Conservation (phyloP, 2,888 invertebrate genomes). For the Macrophya alboannulata region DNA sequence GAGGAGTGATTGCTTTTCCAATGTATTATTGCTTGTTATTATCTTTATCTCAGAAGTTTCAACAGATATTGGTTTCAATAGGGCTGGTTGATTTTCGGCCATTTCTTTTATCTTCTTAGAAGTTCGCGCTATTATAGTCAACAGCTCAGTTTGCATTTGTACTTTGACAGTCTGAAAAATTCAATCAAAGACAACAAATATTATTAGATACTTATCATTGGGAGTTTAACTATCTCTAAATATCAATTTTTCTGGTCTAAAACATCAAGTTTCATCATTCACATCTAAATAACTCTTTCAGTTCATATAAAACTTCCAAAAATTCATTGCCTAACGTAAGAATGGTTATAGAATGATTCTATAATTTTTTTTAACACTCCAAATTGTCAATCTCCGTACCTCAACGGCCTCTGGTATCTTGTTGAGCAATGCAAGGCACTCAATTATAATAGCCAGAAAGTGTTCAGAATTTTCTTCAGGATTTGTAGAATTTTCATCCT, state of each 20-base stretch:
- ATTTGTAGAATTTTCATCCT: conserved; percentile 83
- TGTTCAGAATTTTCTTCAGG: conserved; percentile 85
- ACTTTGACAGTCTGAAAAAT: conserved; percentile 87
- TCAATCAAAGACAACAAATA: conserved; percentile 6
- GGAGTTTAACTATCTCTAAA: not conserved
- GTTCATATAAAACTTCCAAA: not conserved
- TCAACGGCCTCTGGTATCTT: conserved; percentile 94
- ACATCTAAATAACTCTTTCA: not conserved
- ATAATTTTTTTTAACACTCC: not conserved
- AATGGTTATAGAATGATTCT: not conserved
- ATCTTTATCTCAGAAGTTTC: conserved; percentile 58
- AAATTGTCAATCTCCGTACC: conserved; percentile 79
- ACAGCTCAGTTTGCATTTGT: conserved; percentile 91
- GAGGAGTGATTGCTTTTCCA: conserved; percentile 79
- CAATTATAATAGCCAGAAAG: conserved; percentile 91
- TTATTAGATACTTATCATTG: conserved; percentile 30
- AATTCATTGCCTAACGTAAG: not conserved
- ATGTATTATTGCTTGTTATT: conserved; percentile 62
- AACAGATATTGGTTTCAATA: conserved; percentile 47
- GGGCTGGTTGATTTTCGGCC: conserved; percentile 61
- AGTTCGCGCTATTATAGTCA: conserved; percentile 90
- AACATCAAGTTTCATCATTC: conserved; percentile 15
- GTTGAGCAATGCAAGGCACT: conserved; percentile 91
- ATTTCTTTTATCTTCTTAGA: conserved; percentile 86
- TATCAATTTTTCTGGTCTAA: not conserved